These are phyloP conservation scores for Lobophora halterata DNA, from an alignment of 2,888 invertebrate species.

Conservation along the genomic window DNA sequence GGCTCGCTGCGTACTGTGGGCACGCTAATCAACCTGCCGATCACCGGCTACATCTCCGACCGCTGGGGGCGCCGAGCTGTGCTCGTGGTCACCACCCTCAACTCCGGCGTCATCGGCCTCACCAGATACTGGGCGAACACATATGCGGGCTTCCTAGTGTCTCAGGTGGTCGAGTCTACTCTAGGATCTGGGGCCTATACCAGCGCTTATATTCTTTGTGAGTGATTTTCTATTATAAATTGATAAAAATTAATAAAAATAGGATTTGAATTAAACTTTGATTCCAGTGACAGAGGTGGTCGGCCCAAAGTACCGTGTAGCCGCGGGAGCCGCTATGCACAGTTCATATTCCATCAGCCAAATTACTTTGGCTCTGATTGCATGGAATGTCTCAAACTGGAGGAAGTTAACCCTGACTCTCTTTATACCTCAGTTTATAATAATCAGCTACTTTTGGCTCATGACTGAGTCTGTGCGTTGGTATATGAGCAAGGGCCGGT, in stretches of 20 bases:
- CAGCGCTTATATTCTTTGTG: slow-evolving; percentile 85
- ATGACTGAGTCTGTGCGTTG: slow-evolving; percentile 87
- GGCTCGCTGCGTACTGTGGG: slow-evolving; percentile 87
- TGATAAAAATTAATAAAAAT: too few relatives aligned
- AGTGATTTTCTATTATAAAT: slow-evolving; percentile 29
- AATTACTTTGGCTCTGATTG: slow-evolving; percentile 82
- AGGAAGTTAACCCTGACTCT: slow-evolving; percentile 82
- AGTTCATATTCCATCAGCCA: slow-evolving; percentile 86
- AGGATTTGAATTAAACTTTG: slow-evolving; percentile 1
- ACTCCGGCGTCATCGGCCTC: slow-evolving; percentile 83
- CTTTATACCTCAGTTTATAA: slow-evolving; percentile 84
- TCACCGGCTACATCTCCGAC: slow-evolving; percentile 86
- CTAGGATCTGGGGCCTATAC: slow-evolving; percentile 85
- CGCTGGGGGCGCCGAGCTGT: slow-evolving; percentile 83
- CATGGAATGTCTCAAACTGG: slow-evolving; percentile 86
- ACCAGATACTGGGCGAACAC: slow-evolving; percentile 76
- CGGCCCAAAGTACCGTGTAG: slow-evolving; percentile 84
- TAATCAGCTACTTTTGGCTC: slow-evolving; percentile 83
- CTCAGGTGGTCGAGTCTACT: slow-evolving; percentile 84
- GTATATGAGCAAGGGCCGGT: slow-evolving; percentile 85
- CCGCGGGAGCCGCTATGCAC: slow-evolving; percentile 84
- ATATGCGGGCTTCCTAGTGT: slow-evolving; percentile 83
- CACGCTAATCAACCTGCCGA: slow-evolving; percentile 84
- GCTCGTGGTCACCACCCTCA: slow-evolving; percentile 76
- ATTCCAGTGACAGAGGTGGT: slow-evolving; percentile 85